phyloP scores from a whole-genome alignment of 2,888 invertebrate species.

The Eurois occulta region DNA sequence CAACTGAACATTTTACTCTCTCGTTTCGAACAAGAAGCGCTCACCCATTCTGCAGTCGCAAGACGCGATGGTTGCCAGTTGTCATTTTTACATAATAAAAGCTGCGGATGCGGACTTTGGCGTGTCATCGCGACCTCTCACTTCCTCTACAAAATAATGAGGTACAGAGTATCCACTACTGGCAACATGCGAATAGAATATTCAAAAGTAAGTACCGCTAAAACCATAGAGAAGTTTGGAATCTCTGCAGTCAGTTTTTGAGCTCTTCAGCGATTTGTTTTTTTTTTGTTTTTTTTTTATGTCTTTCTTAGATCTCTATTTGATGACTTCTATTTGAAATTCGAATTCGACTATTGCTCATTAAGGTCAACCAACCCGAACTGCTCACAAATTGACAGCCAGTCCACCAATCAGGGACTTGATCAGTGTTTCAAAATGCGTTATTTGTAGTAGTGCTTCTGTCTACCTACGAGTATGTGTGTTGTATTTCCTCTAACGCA shows the following conservation, averaged over 20 bases:
- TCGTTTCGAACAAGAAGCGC: not conserved
- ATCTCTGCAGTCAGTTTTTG: not conserved
- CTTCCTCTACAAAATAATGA: constrained; percentile 64
- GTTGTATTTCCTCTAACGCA: constrained; percentile 9
- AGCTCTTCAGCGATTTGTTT: not conserved
- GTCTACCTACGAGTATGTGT: not conserved
- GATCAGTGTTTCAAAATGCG: not conserved
- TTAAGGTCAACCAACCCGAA: not conserved
- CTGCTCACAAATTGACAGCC: not conserved
- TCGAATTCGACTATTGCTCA: not conserved
- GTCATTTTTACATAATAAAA: constrained; percentile 59
- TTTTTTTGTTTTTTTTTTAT: not conserved
- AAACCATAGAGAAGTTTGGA: not conserved
- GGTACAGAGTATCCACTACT: constrained; percentile 28
- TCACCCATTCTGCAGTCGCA: constrained; percentile 23
- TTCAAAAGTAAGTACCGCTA: not conserved
- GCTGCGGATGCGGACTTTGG: constrained; percentile 56
- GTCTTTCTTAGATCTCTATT: accelerated
- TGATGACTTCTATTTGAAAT: not conserved
- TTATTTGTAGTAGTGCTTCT: constrained; percentile 28
- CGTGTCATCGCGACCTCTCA: constrained; percentile 69
- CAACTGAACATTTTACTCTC: constrained; percentile 1
- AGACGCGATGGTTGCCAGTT: constrained; percentile 29
- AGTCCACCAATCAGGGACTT: not conserved
- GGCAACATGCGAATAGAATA: not conserved